Evolutionary conservation across 2,113 vertebrate species (phyloP).

Genomic region (Erythrocebus patas): DNA sequence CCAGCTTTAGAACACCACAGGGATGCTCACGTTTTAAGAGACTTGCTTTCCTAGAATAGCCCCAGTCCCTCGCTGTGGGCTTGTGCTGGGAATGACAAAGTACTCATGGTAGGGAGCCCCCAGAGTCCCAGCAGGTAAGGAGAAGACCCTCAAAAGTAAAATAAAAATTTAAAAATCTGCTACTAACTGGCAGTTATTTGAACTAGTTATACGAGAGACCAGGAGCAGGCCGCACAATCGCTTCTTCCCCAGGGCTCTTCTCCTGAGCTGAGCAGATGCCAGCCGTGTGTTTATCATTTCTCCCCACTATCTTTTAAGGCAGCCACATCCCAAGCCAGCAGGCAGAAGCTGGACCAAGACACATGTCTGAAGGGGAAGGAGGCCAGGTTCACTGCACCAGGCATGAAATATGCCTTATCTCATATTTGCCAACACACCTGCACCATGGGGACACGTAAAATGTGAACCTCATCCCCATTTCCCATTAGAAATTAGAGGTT

Average conservation of each 20-base stretch:
- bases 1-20: neutral
- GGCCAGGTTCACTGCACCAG: neutral
- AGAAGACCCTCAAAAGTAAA: neutral
- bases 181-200: neutral
- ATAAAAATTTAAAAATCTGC: neutral
- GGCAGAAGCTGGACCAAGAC: neutral
- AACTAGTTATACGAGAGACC: neutral
- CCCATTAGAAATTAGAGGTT: neutral
- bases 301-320: neutral
- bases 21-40: neutral
- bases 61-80: neutral
- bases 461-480: neutral
- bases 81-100: neutral
- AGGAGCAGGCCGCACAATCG: neutral
- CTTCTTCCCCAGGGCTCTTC: neutral
- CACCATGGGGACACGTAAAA: neutral
- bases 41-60: neutral
- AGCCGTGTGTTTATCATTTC: neutral
- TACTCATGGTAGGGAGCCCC: neutral
- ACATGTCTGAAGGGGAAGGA: neutral
- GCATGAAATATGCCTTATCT: rapidly evolving
- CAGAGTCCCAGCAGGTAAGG: neutral
- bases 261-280: rapidly evolving
- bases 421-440: neutral
- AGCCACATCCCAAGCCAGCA: neutral